Percentiles rank a stretch among this genome's conserved stretches.
Conservation (phyloP, 2,888 invertebrate species). For the Heliconius sara region DNA sequence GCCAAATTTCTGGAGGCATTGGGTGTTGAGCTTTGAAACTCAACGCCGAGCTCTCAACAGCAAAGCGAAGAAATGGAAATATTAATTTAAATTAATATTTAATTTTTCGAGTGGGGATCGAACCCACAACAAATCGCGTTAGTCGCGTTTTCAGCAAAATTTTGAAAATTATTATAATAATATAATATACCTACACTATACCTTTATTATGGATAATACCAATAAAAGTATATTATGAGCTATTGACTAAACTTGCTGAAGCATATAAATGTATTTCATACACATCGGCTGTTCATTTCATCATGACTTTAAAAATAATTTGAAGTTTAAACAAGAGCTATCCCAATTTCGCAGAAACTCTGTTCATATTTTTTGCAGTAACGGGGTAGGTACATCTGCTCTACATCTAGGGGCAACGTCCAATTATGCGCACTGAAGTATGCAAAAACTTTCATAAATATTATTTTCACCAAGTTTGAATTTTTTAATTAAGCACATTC, state of each 20-base stretch:
- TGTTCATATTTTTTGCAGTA: slow-evolving; percentile 43
- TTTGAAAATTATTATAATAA: too few species aligned
- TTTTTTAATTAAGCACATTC: slow-evolving; percentile 41
- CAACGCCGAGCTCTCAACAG: too few species aligned
- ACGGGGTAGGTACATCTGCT: slow-evolving; percentile 36
- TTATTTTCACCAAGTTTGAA: slow-evolving; percentile 34
- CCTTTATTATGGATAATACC: too few species aligned
- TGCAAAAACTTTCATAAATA: slow-evolving; percentile 37
- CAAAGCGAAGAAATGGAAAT: too few species aligned
- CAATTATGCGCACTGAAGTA: slow-evolving; percentile 40
- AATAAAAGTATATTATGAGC: too few species aligned
- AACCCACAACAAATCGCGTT: too few species aligned
- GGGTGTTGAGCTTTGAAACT: too few species aligned
- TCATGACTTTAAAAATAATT: slow-evolving; percentile 1
- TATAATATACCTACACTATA: too few species aligned
- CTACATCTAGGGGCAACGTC: slow-evolving; percentile 38
- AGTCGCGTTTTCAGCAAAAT: too few species aligned
- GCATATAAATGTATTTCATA: background rate
- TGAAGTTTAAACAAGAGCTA: slow-evolving; percentile 24
- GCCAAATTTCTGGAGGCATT: too few species aligned
- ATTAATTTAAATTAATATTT: too few species aligned
- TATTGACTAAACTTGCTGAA: background rate
- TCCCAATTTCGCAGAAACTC: slow-evolving; percentile 39
- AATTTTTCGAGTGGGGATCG: too few species aligned
- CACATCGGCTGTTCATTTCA: background rate